These are phyloP conservation scores for Antechinus stuartii DNA, from an alignment of 2,113 vertebrate genomes.

Conservation along the genomic window DNA sequence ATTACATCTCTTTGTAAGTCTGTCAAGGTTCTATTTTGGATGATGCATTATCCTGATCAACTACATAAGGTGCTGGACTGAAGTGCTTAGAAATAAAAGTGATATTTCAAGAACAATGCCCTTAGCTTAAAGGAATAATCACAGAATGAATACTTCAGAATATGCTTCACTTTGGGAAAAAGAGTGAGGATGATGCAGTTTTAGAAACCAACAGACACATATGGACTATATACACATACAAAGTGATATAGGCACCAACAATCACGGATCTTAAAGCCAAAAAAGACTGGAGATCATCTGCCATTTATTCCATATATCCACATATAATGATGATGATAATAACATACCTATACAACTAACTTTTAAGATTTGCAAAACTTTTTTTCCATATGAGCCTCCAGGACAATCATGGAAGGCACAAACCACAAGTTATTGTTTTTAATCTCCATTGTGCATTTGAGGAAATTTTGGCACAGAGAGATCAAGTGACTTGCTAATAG, in stretches of 20 bases:
- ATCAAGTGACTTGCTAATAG: no score
- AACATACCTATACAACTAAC: no score
- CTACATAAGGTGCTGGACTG: not conserved
- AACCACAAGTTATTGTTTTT: not conserved
- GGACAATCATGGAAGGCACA: no score
- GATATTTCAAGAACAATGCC: not conserved
- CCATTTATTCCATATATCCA: not conserved
- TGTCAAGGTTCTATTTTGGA: not conserved
- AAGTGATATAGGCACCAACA: not conserved
- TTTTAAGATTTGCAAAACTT: not conserved
- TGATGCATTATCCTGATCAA: not conserved
- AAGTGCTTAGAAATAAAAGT: not conserved
- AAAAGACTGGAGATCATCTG: not conserved
- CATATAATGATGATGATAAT: no score
- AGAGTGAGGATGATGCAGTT: not conserved
- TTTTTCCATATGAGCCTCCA: not conserved
- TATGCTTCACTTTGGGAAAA: not conserved
- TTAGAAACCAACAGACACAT: not conserved
- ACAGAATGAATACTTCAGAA: not conserved
- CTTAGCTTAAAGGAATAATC: not conserved
- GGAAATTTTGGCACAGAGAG: not conserved
- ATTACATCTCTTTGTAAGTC: not conserved
- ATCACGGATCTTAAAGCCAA: not conserved
- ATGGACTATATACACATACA: not conserved
- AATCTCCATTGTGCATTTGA: not conserved